These are phyloP conservation scores for Choristoneura fumiferana DNA, from an alignment of 1,140 invertebrate species.

Conservation along the genomic window DNA sequence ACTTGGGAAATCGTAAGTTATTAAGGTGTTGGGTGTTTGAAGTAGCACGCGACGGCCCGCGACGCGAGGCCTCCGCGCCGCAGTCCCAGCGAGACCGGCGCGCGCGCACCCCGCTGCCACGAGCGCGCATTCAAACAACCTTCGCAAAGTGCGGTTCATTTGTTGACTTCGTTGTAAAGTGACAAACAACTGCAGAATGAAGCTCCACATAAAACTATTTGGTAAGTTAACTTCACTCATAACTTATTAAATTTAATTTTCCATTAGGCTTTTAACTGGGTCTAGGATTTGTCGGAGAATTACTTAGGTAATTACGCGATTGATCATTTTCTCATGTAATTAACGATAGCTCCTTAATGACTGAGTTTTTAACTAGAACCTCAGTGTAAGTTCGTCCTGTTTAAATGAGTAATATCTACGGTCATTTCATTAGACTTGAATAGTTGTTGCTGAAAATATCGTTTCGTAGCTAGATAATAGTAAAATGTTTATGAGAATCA, in stretches of 20 bases:
- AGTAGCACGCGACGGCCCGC: conserved; percentile 35
- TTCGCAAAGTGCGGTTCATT: conserved; percentile 35
- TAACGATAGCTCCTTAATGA: conserved; percentile 5
- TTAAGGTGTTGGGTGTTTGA: conserved; percentile 30
- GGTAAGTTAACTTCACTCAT: conserved; percentile 46
- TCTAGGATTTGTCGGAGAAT: conserved; percentile 9
- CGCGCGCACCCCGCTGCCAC: conserved; percentile 46
- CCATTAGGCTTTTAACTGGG: not conserved
- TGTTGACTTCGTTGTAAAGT: conserved; percentile 40
- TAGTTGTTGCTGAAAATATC: no score
- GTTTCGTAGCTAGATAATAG: no score
- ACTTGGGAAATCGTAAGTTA: conserved; percentile 14
- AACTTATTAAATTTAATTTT: not conserved
- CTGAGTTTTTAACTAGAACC: conserved; percentile 1
- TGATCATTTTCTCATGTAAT: not conserved
- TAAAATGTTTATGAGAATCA: no score
- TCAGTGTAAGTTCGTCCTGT: no score
- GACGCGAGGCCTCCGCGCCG: conserved; percentile 42
- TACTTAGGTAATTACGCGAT: not conserved
- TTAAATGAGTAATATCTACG: no score
- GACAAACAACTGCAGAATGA: conserved; percentile 48
- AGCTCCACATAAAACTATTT: conserved; percentile 58
- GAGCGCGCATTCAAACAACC: conserved; percentile 32
- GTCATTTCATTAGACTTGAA: no score
- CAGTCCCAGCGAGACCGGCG: conserved; percentile 39